Evolutionary conservation across 2,113 vertebrate species (phyloP).

Genomic region (human (Homo sapiens)): DNA sequence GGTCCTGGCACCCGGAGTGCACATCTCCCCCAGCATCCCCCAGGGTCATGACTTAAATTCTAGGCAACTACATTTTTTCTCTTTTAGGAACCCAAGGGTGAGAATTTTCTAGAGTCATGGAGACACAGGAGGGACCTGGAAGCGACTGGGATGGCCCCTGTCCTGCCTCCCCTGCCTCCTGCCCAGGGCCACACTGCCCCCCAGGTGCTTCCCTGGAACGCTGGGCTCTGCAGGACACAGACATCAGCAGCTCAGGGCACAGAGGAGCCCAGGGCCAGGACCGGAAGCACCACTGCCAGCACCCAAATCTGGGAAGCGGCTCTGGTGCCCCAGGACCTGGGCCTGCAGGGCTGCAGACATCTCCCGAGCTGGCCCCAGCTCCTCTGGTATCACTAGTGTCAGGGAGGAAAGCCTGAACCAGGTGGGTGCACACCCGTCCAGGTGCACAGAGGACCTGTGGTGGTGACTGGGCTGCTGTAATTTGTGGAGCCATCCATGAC

Average conservation of each 20-base stretch:
- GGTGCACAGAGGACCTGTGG: background rate
- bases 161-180: background rate
- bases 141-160: background rate
- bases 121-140: background rate
- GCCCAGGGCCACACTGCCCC: background rate
- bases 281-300: background rate
- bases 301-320: background rate
- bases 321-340: background rate
- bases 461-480: background rate
- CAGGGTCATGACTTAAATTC: background rate
- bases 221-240: background rate
- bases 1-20: fast-evolving
- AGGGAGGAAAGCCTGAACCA: background rate
- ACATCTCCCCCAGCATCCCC: background rate
- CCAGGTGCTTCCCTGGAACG: no score
- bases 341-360: background rate
- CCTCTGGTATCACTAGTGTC: no score
- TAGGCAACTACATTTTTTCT: background rate
- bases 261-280: no score
- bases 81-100: background rate
- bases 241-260: background rate
- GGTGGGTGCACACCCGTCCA: background rate
- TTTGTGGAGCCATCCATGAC: background rate
- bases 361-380: background rate
- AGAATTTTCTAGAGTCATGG: background rate